Evolutionary conservation across 2,888 invertebrate species (phyloP).

Genomic region (Caenorhabditis imperialis): DNA sequence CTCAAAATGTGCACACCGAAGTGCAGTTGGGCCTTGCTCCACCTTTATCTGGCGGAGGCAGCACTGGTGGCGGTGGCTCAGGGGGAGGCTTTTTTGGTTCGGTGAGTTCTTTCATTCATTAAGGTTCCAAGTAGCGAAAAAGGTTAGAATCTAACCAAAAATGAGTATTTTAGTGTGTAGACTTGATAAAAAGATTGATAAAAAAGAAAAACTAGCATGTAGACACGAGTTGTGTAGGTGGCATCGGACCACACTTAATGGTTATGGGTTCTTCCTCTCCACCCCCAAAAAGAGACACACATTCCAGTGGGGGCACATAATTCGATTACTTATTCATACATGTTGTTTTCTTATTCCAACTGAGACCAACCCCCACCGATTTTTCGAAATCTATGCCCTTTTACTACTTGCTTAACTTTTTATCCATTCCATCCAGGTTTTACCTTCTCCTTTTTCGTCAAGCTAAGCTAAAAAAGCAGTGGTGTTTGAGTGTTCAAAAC

Average conservation of each 20-base stretch:
- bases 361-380: slow-evolving; percentile 46
- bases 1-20: slow-evolving; percentile 66
- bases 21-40: slow-evolving; percentile 62
- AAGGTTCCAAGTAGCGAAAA: not conserved
- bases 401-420: slow-evolving; percentile 13
- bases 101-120: too few relatives aligned
- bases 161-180: not conserved
- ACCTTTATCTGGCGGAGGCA: slow-evolving; percentile 52
- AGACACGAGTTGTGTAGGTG: slow-evolving; percentile 27
- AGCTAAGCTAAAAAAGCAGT: too few relatives aligned
- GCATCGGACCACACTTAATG: slow-evolving; percentile 46
- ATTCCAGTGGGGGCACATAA: slow-evolving; percentile 44
- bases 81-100: slow-evolving; percentile 69
- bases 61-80: slow-evolving; percentile 43
- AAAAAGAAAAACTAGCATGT: slow-evolving; percentile 13
- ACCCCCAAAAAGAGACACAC: slow-evolving; percentile 21
- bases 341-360: slow-evolving; percentile 59
- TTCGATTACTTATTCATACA: slow-evolving; percentile 52
- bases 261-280: slow-evolving; percentile 45
- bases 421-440: too few relatives aligned
- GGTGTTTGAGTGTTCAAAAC: not conserved
- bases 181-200: not conserved
- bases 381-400: slow-evolving; percentile 50
- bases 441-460: too few relatives aligned
- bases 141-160: not conserved